Evolutionary conservation across 1,140 invertebrate genomes (phyloP), one percentile per base, ranked within the genome.

Genomic region (Conus betulinus): DNA sequence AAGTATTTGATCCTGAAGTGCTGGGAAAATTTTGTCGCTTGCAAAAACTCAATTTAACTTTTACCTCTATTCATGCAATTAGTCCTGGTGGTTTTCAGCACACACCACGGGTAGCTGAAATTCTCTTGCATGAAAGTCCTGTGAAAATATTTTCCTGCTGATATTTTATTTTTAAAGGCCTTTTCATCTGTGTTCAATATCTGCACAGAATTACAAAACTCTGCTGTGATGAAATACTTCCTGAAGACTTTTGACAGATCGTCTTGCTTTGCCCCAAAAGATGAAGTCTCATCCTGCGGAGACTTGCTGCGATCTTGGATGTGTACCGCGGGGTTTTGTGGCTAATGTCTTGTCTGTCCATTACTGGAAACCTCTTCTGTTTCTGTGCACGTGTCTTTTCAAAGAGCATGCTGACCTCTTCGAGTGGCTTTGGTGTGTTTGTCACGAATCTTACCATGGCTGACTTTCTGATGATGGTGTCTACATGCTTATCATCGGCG

Each of bases 281-380:
- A 89, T 51, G 88, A 90, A 71, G 85, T 92, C 60, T 92, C 92
- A 13, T 92, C 92, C 3, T 92, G 92, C 82, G 84, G 83, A 25
- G 88, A 92, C 53, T 74, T 92, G 57, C 84, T 92, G 55, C 57
- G 78, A 27, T 87, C 87, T 23, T 63, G 85, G 39, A 20, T 87
- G n/a, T n/a, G n/a, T 87, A 92, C 8, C 84, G 89, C 8, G 84
- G 88, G 11, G 81, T 85, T 25, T 71, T 92, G 2, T 92, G 91
- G 92, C 27, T 92, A 60, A 86, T 91, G 51, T 89, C 87, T 0
- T 63, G 88, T 13, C 8, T 91, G 39, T 85, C 91, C 5, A 39
- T 92, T 15, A 51, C 90, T 11, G 92, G 92, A 15, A 93, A 93
- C 85, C 52, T 84, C 57, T 74, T 85, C 17, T 88, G 85, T 25